Evolutionary conservation across 2,113 vertebrate species (phyloP).

Genomic region (Phaethornis superciliosus): DNA sequence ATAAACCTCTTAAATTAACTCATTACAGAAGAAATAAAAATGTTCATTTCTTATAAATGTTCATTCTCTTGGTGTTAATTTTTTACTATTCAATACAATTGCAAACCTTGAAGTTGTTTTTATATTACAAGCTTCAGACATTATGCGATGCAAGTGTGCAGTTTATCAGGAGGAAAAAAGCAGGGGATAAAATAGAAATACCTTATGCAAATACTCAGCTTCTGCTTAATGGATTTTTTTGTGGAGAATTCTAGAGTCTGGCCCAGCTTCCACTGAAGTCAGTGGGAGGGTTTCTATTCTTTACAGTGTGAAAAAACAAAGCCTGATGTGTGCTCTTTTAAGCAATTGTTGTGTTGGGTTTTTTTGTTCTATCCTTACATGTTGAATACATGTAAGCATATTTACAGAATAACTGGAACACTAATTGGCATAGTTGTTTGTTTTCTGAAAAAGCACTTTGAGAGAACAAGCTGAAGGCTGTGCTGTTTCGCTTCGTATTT

Average conservation of each 20-base stretch:
- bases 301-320: neutral
- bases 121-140: neutral
- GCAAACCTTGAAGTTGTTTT: neutral
- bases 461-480: neutral
- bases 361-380: neutral
- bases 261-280: neutral
- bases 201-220: neutral
- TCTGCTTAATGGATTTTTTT: neutral
- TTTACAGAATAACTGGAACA: neutral
- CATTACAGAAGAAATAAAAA: neutral
- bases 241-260: neutral
- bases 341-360: neutral
- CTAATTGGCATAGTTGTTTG: neutral
- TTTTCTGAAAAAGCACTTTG: neutral
- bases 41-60: neutral
- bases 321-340: neutral
- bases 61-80: neutral
- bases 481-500: neutral
- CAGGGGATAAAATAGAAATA: neutral
- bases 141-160: neutral
- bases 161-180: neutral
- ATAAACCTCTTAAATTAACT: neutral
- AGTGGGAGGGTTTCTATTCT: neutral
- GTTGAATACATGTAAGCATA: neutral
- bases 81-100: neutral